Evolutionary conservation across 2,797 vertebrate genomes (phyloP), one percentile per base, ranked within the genome.

Genomic region (Rhodeus uyekii): DNA sequence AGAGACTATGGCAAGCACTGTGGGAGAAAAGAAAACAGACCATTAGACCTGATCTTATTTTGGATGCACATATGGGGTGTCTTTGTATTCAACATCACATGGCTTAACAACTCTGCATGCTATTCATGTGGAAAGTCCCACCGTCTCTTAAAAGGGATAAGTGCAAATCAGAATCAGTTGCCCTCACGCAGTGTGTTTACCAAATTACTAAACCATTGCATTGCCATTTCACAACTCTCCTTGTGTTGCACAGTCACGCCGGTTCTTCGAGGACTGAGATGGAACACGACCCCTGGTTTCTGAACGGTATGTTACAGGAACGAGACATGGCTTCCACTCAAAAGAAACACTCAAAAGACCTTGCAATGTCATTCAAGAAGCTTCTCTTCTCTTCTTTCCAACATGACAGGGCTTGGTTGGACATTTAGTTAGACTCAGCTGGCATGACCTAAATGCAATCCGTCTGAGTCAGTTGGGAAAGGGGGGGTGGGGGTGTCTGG

Each of bases 181-280:
- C 16, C 61, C 39, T 46, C 71, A 69, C n/a, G 24, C 34, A n/a
- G 27, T 64, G 14, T 92, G 89, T 91, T 92, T 87, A 90, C 89
- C 83, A 85, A 85, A 85, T 75, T 36, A 86, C 80, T 32, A 82
- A 61, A 76, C 78, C 67, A 83, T 58, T 80, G 46, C 76, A 88
- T 14, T 74, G 50, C 87, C 77, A 88, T 93, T 93, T 93, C 91
- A 88, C 90, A 94, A 92, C 90, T 87, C 32, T 60, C 87, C 89
- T 92, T 84, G 13, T 67, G 87, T 92, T 91, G 88, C 92, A 86
- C 14, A n/a, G 77, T 76, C 82, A 89, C 78, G 81, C 83, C 12
- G 8, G 73, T 85, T 87, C 80, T 60, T 89, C 55, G 60, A 86
- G 32, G 38, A 78, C 68, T 75, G 48, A 3, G 61, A 68, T 13